A percentile compares a stretch with the other conserved stretches of the same genome.
These are phyloP conservation scores for Pheosia tremula DNA, from an alignment of 2,888 invertebrate genomes.

Conservation along the genomic window DNA sequence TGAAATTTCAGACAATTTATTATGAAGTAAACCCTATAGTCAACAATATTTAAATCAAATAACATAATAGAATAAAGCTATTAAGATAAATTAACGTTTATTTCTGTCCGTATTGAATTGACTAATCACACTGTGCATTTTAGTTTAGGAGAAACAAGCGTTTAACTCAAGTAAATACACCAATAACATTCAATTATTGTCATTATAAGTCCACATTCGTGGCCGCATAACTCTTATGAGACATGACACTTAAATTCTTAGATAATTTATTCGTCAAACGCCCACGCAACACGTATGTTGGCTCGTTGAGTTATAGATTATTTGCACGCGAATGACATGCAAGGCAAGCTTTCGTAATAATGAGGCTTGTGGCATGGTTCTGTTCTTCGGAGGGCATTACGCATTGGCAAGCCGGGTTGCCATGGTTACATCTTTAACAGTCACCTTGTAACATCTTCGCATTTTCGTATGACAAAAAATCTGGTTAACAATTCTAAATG, in stretches of 20 bases:
- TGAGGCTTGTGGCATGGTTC: too few species aligned
- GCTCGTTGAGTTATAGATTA: constrained; percentile 1
- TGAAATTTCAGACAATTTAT: too few species aligned
- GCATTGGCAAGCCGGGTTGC: too few species aligned
- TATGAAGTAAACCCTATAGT: too few species aligned
- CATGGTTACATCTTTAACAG: too few species aligned
- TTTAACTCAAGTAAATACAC: constrained; percentile 3
- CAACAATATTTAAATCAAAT: too few species aligned
- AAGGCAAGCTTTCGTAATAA: not conserved
- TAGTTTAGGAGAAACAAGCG: not conserved
- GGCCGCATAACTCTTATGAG: constrained; percentile 17
- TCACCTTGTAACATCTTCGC: too few species aligned
- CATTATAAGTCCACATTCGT: constrained; percentile 11
- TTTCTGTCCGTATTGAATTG: not conserved
- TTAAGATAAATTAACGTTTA: not conserved
- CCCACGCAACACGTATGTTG: constrained; percentile 37
- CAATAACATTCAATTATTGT: constrained; percentile 8
- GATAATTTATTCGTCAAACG: constrained; percentile 43
- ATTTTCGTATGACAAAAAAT: too few species aligned
- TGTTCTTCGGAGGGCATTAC: too few species aligned
- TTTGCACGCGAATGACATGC: constrained; percentile 6
- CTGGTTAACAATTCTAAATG: too few species aligned
- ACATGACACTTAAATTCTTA: constrained; percentile 40
- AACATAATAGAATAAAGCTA: too few species aligned
- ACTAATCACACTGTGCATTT: not conserved